Percentiles rank a stretch among this genome's conserved stretches.
These are phyloP conservation scores for Scomberomorus guttatus DNA, from an alignment of 2,797 vertebrate species.

Conservation along the genomic window DNA sequence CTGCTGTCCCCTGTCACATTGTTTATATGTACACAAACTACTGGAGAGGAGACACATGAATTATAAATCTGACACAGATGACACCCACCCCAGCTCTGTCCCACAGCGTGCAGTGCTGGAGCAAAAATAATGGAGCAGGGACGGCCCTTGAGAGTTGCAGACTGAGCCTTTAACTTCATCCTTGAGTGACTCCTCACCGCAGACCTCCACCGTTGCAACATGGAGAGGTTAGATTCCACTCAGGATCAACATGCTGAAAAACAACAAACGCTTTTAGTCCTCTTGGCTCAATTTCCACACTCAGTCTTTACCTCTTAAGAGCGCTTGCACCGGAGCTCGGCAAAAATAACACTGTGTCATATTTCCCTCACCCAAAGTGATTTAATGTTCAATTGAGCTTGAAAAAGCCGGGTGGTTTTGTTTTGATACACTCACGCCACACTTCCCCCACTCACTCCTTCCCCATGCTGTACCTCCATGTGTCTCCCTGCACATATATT, in stretches of 20 bases:
- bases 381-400: conserved; percentile 67
- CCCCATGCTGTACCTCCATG: conserved; percentile 14
- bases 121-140: conserved; percentile 36
- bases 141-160: conserved; percentile 27
- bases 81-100: conserved; percentile 31
- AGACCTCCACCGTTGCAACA: conserved; percentile 59
- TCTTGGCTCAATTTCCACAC: conserved; percentile 46
- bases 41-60: conserved; percentile 43
- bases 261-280: conserved; percentile 67
- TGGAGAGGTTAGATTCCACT: conserved; percentile 64
- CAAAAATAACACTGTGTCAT: conserved; percentile 66
- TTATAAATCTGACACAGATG: conserved; percentile 59
- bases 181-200: conserved; percentile 33
- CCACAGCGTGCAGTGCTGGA: conserved; percentile 5
- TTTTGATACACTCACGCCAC: conserved; percentile 61
- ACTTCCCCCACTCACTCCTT: conserved; percentile 47
- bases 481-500: conserved; percentile 32
- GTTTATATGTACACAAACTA: conserved; percentile 52
- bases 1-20: conserved; percentile 36
- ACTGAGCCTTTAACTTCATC: conserved; percentile 64
- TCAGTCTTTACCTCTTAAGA: conserved; percentile 52
- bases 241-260: conserved; percentile 64
- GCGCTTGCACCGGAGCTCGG: conserved; percentile 34
- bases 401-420: conserved; percentile 48
- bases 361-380: conserved; percentile 61